Evolutionary conservation across 2,113 vertebrate genomes (phyloP).

Genomic region (Mola mola): DNA sequence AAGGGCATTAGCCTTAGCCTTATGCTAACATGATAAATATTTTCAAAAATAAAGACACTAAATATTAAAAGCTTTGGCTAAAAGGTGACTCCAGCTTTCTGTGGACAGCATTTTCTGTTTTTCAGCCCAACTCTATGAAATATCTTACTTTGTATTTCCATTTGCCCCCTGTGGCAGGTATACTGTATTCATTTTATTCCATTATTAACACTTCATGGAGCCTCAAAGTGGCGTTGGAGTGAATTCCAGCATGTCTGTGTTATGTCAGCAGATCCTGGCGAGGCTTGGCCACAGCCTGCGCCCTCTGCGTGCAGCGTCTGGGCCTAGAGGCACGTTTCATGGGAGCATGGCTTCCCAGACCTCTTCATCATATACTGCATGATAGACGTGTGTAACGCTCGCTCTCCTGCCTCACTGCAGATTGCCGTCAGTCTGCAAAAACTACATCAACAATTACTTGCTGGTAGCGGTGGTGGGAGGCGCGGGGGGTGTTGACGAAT

Average conservation of each 20-base stretch:
- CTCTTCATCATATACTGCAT: constrained; percentile 74
- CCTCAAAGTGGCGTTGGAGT: constrained; percentile 4
- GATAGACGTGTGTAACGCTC: constrained; percentile 69
- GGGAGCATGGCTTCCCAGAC: constrained; percentile 61
- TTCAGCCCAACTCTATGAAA: constrained; percentile 7
- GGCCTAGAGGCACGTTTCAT: constrained; percentile 63
- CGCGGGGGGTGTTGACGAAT: constrained; percentile 43
- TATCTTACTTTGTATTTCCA: neutral
- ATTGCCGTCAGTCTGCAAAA: constrained; percentile 58
- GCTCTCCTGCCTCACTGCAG: constrained; percentile 66
- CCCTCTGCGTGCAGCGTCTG: constrained; percentile 34
- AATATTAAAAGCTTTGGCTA: no score
- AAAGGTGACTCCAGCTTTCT: no score
- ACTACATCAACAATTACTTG: constrained; percentile 64
- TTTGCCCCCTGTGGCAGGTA: neutral
- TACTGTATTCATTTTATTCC: constrained; percentile 6
- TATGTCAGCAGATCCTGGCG: constrained; percentile 34
- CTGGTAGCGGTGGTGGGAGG: constrained; percentile 3
- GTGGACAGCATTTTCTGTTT: no score
- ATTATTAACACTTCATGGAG: constrained; percentile 43
- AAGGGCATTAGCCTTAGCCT: no score
- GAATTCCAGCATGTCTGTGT: constrained; percentile 18
- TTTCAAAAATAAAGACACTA: no score
- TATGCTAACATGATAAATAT: no score
- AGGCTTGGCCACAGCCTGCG: constrained; percentile 31